Conservation (phyloP, 1,140 invertebrate species). For the Lordiphosa collinella region DNA sequence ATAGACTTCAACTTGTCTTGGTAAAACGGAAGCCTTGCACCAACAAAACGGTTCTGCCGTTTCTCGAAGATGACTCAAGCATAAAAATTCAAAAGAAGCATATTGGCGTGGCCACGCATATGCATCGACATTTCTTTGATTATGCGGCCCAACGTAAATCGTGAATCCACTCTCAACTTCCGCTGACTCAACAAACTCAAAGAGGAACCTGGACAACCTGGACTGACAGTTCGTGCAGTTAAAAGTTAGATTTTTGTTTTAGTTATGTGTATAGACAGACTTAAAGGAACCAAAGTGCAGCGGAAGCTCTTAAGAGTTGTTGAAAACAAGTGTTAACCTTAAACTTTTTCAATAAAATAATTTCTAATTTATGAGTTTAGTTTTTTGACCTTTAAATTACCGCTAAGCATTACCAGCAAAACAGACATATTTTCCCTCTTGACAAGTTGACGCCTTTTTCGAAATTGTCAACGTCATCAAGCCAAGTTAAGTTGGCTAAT, state of each 20-base stretch:
- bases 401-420: conserved; percentile 40
- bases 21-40: conserved; percentile 34
- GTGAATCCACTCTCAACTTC: conserved; percentile 62
- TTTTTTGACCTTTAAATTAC: conserved; percentile 52
- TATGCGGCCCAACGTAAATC: conserved; percentile 39
- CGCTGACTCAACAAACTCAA: conserved; percentile 18
- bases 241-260: too few species aligned
- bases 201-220: too few species aligned
- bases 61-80: conserved; percentile 52
- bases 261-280: background rate
- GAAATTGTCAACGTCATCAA: conserved; percentile 59
- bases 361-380: conserved; percentile 25
- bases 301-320: conserved; percentile 25
- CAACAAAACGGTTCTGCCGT: conserved; percentile 2
- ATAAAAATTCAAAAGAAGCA: conserved; percentile 54
- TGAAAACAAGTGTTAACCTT: too few species aligned
- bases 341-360: too few species aligned
- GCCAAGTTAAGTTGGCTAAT: conserved; percentile 9
- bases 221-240: too few species aligned
- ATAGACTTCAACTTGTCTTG: background rate
- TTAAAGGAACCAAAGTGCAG: conserved; percentile 12
- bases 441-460: conserved; percentile 43
- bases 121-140: conserved; percentile 33
- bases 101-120: conserved; percentile 23
- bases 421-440: conserved; percentile 28